These are phyloP conservation scores for Drosophila burlai DNA, from an alignment of 1,140 invertebrate species.

Conservation along the genomic window DNA sequence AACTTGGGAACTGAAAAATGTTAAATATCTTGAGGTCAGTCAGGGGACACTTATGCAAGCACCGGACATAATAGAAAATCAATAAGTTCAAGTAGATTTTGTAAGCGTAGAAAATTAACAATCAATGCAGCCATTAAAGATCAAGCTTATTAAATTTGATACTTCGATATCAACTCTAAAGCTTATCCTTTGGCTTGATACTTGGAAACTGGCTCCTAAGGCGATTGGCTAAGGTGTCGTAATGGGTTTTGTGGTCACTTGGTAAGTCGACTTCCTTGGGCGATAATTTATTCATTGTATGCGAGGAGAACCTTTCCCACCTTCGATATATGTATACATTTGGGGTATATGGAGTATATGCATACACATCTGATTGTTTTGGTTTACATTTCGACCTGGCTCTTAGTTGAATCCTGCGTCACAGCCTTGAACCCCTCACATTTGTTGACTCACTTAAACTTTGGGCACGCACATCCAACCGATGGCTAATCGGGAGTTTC, in stretches of 20 bases:
- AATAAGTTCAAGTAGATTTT: not conserved
- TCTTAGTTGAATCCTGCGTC: constrained; percentile 12
- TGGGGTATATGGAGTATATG: constrained; percentile 4
- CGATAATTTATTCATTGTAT: constrained; percentile 42
- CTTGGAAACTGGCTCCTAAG: not conserved
- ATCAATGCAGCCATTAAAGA: not conserved
- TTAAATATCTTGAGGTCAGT: not conserved
- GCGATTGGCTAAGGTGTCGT: constrained; percentile 6
- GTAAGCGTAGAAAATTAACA: not conserved
- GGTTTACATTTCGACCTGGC: constrained; percentile 28
- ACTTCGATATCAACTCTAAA: not conserved
- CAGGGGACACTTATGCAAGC: not conserved
- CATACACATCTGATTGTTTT: constrained; percentile 36
- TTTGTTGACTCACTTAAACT: constrained; percentile 50
- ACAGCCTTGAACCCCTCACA: constrained; percentile 50
- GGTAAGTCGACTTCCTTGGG: constrained; percentile 19
- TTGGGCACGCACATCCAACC: constrained; percentile 45
- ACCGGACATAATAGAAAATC: not conserved
- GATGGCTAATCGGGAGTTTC: constrained; percentile 24
- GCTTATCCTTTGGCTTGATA: not conserved
- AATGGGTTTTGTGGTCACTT: constrained; percentile 35
- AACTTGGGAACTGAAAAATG: not conserved
- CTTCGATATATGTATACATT: not conserved
- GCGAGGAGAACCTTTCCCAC: constrained; percentile 21
- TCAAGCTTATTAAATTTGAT: not conserved